A percentile compares a stretch with the other conserved stretches of the same genome.
These are phyloP conservation scores for Lutjanus erythropterus DNA, from an alignment of 2,113 vertebrate genomes.

Conservation along the genomic window DNA sequence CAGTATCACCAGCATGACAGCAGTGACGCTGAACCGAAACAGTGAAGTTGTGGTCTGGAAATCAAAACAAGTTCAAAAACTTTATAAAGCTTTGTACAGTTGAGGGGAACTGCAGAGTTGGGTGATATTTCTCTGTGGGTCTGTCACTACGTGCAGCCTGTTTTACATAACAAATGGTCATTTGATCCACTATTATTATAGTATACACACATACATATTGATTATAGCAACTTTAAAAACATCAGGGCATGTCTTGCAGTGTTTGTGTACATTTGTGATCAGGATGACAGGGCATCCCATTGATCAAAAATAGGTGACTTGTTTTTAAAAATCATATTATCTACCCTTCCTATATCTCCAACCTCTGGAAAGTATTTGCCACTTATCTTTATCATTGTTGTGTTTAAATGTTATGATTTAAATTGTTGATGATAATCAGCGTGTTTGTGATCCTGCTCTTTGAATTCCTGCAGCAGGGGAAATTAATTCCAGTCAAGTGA, in stretches of 20 bases:
- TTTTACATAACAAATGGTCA: neutral
- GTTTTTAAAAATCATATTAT: slow-evolving; percentile 10
- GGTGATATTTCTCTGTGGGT: neutral
- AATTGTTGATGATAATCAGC: slow-evolving; percentile 52
- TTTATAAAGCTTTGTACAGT: neutral
- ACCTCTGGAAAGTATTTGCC: slow-evolving; percentile 11
- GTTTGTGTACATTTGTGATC: neutral
- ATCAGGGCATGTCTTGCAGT: neutral
- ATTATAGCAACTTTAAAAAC: neutral
- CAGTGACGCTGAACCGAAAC: neutral
- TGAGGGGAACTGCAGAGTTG: neutral
- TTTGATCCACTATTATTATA: neutral
- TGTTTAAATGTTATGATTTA: slow-evolving; percentile 41
- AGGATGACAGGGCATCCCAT: neutral
- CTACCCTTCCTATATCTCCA: slow-evolving; percentile 1
- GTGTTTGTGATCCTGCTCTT: slow-evolving; percentile 42
- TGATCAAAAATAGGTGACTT: neutral
- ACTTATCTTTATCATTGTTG: slow-evolving; percentile 44
- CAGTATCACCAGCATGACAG: neutral
- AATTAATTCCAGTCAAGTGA: slow-evolving; percentile 63
- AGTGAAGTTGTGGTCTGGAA: neutral
- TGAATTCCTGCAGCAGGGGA: slow-evolving; percentile 45
- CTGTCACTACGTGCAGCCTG: neutral
- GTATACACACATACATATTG: too few relatives aligned
- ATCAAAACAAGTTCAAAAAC: neutral